phyloP scores from a whole-genome alignment of 2,888 invertebrate genomes.

The Eupithecia subumbrata region DNA sequence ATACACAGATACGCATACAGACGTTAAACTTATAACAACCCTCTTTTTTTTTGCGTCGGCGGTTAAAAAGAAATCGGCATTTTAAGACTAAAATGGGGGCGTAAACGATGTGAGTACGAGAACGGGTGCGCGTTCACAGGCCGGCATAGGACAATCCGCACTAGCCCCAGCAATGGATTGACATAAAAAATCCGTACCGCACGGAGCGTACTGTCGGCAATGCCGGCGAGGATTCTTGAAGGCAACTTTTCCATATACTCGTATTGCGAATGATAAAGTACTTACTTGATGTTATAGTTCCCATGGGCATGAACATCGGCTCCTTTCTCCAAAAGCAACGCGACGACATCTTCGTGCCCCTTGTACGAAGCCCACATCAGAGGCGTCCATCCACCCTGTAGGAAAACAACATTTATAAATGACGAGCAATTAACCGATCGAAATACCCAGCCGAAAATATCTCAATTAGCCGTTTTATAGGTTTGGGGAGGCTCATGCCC shows the following conservation, averaged over 20 bases:
- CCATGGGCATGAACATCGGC: conserved; percentile 98
- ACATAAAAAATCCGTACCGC: no score
- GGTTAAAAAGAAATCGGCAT: neutral
- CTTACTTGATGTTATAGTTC: conserved; percentile 92
- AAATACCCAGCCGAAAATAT: neutral
- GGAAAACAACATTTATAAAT: conserved; percentile 4
- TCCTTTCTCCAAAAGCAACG: conserved; percentile 90
- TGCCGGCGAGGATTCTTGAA: no score
- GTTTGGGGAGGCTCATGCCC: neutral
- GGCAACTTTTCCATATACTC: no score
- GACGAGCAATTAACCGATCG: neutral
- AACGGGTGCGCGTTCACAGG: no score
- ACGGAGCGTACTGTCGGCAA: no score
- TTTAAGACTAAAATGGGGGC: neutral
- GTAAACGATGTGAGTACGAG: neutral
- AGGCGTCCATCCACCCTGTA: conserved; percentile 97
- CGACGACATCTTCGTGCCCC: conserved; percentile 90
- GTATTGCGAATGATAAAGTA: no score
- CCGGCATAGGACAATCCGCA: no score
- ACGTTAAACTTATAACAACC: no score
- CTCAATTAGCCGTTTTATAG: neutral
- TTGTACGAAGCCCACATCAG: conserved; percentile 99
- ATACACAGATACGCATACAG: no score
- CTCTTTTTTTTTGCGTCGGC: no score
- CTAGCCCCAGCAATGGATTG: no score